Base-by-base conservation (phyloP, 2,888 invertebrate genomes). In the Chrysina gloriosa region DNA sequence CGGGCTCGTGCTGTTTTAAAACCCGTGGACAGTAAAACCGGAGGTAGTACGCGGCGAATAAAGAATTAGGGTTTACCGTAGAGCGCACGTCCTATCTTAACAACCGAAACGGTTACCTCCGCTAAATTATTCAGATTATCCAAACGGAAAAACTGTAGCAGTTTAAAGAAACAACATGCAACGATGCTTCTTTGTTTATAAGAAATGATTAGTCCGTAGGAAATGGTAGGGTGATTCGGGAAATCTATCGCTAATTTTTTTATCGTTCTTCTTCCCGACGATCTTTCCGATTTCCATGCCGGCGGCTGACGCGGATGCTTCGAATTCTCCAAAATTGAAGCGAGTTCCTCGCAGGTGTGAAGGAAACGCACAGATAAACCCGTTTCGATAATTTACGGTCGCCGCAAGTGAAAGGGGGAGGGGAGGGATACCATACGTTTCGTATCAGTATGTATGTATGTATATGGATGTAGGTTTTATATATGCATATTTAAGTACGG, bases 381-480 rank as follows among this genome's bases (percentile, higher is more conserved):
- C 56, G 66, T 67, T 67, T 58, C 36, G 48, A 61, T 67, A 67
- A 67, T 67, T 67, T 67, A 67, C 66, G 66, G 61, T 65, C 52
- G 50, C 58, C 45, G 1, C 25, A 7, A 42, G 58, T 42, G 52
- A 16, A 45, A 39, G 29, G 31, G 52, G 52, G 52, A 52, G 7
- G 39, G 11, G n/a, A n/a, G n/a, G n/a, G n/a, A n/a, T n/a, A n/a
- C n/a, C n/a, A n/a, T n/a, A n/a, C n/a, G n/a, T n/a, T n/a, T n/a
- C n/a, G 9, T 39, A n/a, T 9, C n/a, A 2, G 11, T 39, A 39
- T 39, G 9, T 1, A 39, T 5, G 39, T 39, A 39, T n/a, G n/a
- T 45, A 21, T 45, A 50, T 50, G 9, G 11, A 34, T 34, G 54
- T 58, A 58, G 39, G 58, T 42, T 61, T 61, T 61, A 61, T 27